A percentile compares a stretch with the other conserved stretches of the same genome.
These are phyloP conservation scores for Drosophila nr. perissopoda DNA, from an alignment of 2,888 invertebrate genomes.

Conservation along the genomic window DNA sequence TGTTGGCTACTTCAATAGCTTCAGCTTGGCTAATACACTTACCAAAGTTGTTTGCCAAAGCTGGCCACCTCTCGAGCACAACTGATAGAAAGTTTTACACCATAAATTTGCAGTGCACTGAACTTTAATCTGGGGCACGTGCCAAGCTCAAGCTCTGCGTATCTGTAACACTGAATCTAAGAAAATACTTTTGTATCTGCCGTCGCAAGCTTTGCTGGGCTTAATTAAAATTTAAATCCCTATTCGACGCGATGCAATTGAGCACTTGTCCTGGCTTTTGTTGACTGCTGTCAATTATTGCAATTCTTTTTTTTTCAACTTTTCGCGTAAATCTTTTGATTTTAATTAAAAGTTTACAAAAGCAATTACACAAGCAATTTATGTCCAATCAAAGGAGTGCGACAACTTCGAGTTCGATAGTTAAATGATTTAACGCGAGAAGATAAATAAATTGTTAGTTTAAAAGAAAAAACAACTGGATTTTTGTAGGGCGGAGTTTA, in stretches of 20 bases:
- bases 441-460: neutral
- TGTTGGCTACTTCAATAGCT: conserved; percentile 63
- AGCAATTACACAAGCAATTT: conserved; percentile 41
- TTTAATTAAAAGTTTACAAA: conserved; percentile 69
- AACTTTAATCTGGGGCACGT: conserved; percentile 44
- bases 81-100: conserved; percentile 48
- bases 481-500: neutral
- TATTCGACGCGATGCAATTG: neutral
- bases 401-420: conserved; percentile 20
- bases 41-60: conserved; percentile 21
- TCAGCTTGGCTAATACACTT: conserved; percentile 44
- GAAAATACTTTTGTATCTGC: conserved; percentile 32
- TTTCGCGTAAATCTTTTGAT: conserved; percentile 29
- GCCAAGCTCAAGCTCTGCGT: conserved; percentile 11
- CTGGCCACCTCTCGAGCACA: conserved; percentile 18
- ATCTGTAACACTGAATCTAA: neutral
- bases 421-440: conserved; percentile 23
- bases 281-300: conserved; percentile 24
- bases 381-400: conserved; percentile 7
- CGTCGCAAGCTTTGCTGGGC: conserved; percentile 14
- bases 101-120: conserved; percentile 21
- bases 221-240: conserved; percentile 55
- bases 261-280: conserved; percentile 5
- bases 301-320: conserved; percentile 6
- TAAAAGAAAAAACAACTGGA: neutral